Evolutionary conservation across 2,888 invertebrate species (phyloP), one percentile per base, ranked within the genome.

Genomic region (Nemotelus pantherinus): DNA sequence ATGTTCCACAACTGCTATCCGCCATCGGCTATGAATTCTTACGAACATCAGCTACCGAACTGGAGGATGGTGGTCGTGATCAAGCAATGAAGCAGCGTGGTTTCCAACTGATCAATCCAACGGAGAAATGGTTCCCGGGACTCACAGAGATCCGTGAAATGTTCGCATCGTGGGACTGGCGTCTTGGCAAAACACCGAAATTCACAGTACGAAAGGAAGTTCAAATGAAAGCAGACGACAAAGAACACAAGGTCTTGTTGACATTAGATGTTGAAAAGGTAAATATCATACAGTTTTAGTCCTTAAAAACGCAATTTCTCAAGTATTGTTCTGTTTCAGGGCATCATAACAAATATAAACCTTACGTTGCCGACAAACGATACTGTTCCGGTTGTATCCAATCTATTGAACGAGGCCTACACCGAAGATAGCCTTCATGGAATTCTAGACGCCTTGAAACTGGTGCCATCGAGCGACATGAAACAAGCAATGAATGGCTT

Each of bases 41-140:
- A 79, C 90, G 94, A 72, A 95, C 94, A 0, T 89, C 90, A 41
- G 91, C 93, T 0, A 86, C 92, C 48, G 89, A 89, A 44, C 83
- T 94, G 10, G 89, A 90, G 79, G 95, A 95, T 84, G 93, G 93
- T 44, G 95, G 94, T 0, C 89, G 91, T 82, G 89, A 90, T 77
- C 89, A 91, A 81, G 92, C 93, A 81, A 90, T 92, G 84, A 89
- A 92, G 83, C 95, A 95, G 85, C 90, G 93, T 82, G 96, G 96
- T 67, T 96, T 95, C 86, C 94, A 95, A 84, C 90, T 92, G 85
- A 89, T 96, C 72, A 95, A 95, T 87, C 96, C 96, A 1, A 94
- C 93, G 0, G 93, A 96, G 82, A 91, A 93, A 81, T 95, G 95
- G 94, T 96, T 95, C 86, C 94, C 95, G 85, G 95, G 95, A 83